A percentile compares a stretch with the other conserved stretches of the same genome.
phyloP scores from a whole-genome alignment of 2,113 vertebrate species.

The Chionomys nivalis region DNA sequence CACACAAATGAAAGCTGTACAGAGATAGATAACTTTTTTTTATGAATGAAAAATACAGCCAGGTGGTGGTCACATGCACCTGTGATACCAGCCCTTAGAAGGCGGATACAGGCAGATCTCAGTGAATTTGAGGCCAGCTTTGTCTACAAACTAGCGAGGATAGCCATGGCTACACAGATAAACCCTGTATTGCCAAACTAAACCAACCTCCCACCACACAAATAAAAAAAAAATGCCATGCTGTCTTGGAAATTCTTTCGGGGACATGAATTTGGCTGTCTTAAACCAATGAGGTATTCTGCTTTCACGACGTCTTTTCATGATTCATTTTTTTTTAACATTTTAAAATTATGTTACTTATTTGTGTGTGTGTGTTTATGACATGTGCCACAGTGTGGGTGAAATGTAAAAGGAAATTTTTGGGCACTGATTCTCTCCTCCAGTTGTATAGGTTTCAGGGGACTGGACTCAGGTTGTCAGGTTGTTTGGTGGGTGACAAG shows the following conservation, averaged over 20 bases:
- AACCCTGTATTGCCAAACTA: no score
- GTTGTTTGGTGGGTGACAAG: background rate
- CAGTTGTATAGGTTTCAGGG: background rate
- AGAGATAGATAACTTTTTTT: background rate
- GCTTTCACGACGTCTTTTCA: background rate
- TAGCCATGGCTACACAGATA: no score
- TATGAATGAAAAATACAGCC: background rate
- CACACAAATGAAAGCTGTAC: background rate
- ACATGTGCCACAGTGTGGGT: background rate
- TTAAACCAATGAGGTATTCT: background rate
- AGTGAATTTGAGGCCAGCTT: no score
- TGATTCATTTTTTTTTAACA: no score
- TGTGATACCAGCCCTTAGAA: no score
- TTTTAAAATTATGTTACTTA: no score
- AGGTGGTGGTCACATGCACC: no score
- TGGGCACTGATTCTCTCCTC: background rate
- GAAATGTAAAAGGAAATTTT: background rate
- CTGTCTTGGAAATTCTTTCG: background rate
- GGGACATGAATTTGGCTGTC: background rate
- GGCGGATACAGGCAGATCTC: no score
- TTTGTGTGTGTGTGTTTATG: background rate
- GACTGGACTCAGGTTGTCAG: background rate
- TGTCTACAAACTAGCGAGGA: no score
- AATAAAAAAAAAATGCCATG: background rate
- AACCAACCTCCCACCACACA: no score